Evolutionary conservation across 1,140 invertebrate genomes (phyloP).

Genomic region (Geopemphigus sp.): DNA sequence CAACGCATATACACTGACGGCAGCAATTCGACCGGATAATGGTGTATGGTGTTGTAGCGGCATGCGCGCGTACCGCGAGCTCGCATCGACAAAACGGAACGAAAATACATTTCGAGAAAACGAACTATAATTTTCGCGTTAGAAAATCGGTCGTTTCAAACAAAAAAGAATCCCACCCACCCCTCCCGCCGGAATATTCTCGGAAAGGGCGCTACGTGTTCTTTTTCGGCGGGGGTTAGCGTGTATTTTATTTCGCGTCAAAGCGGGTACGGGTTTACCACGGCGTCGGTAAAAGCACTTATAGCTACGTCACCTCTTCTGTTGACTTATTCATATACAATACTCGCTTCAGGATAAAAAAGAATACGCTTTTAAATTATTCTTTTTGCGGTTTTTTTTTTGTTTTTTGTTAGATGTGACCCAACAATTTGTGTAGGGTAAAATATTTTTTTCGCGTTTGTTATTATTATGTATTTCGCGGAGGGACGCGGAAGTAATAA

Average conservation of each 20-base stretch:
- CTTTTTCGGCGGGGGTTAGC: background rate
- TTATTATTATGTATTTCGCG: conserved; percentile 28
- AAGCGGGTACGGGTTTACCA: conserved; percentile 9
- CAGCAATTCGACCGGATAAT: conserved; percentile 27
- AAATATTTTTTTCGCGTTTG: conserved; percentile 7
- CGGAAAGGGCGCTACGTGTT: background rate
- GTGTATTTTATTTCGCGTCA: conserved; percentile 9
- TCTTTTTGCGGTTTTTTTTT: conserved; percentile 43
- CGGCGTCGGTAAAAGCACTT: conserved; percentile 28
- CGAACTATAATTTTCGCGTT: background rate
- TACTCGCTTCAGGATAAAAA: conserved; percentile 7
- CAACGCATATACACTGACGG: background rate
- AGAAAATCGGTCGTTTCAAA: background rate
- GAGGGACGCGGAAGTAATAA: background rate
- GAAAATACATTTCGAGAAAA: background rate
- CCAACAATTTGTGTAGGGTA: conserved; percentile 14
- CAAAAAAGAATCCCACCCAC: background rate
- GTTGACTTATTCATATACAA: conserved; percentile 45
- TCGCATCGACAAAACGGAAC: background rate
- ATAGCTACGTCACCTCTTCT: conserved; percentile 19
- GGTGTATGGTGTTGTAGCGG: background rate
- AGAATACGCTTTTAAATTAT: conserved; percentile 44
- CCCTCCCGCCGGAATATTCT: no score
- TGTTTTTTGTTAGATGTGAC: conserved; percentile 5
- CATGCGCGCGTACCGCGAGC: no score